Evolutionary conservation across 2,113 vertebrate species (phyloP).

Genomic region (Gallinago undulata): DNA sequence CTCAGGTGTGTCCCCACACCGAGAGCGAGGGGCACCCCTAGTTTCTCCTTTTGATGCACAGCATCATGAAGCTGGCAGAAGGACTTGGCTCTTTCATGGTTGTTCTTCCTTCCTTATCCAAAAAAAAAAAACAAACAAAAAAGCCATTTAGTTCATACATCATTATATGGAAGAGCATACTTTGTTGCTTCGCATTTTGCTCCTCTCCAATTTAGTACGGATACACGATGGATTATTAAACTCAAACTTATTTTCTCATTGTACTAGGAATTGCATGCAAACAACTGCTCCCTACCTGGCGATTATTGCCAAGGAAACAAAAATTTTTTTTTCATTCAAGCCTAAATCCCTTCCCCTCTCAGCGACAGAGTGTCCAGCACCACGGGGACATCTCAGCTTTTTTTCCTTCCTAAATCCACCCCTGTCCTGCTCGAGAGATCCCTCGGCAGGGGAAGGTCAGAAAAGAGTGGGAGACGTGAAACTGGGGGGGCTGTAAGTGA

Average conservation of each 20-base stretch:
- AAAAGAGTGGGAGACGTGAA: fast-evolving
- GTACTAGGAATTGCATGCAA: background rate
- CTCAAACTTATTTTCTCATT: background rate
- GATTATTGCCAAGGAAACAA: slow-evolving; percentile 45
- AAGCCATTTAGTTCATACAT: background rate
- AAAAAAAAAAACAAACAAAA: background rate
- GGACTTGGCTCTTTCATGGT: background rate
- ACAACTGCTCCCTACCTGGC: background rate
- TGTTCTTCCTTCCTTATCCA: background rate
- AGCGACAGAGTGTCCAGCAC: background rate
- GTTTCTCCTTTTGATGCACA: background rate
- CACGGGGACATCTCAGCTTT: fast-evolving
- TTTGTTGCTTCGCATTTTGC: background rate
- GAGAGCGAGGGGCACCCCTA: background rate
- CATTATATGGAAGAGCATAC: background rate
- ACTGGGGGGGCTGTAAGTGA: fast-evolving
- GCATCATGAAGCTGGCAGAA: background rate
- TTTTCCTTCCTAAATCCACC: background rate
- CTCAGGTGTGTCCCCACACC: background rate
- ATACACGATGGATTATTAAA: background rate
- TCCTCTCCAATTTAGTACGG: background rate
- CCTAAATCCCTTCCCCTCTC: background rate
- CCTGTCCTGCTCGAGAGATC: background rate
- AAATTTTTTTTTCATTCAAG: background rate
- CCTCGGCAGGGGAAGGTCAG: background rate